Evolutionary conservation across 2,797 vertebrate genomes (phyloP), one percentile per base, ranked within the genome.

Genomic region (Cirrhinus mrigala): DNA sequence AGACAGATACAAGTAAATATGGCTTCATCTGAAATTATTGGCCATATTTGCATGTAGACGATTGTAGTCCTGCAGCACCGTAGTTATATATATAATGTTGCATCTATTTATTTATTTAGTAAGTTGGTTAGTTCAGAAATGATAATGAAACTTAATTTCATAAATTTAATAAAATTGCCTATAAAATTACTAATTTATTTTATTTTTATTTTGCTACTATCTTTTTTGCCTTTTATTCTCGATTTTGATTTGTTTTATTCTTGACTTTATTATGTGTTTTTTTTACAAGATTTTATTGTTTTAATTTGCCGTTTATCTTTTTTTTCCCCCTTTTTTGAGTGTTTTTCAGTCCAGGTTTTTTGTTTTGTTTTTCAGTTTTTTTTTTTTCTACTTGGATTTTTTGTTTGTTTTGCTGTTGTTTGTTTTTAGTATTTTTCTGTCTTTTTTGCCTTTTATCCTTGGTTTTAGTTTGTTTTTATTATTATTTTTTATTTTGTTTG

Each of bases 1-100:
- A 87, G 92, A 94, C 89, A 93, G 93, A 88, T 94, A 95, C 92
- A 96, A 93, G 95, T 96, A 85, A 84, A 75, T 33, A 7, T 46
- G 20, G 11, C 68, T 85, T 64, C 15, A 50, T 50, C 52, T n/a
- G 48, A n/a, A 46, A 48, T n/a, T 40, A 66, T 33, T 9, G 7
- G 27, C 6, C 62, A 27, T 14, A 64, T 29, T 16, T 16, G 27
- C 14, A 64, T 64, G 6, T 64, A 16, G 6, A 29, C 14, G 8
- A 64, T 64, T 29, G 16, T 64, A 27, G 40, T 22, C 56, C 27
- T 58, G 33, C 50, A 37, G 60, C 66, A 37, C 40, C 20, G n/a
- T 33, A 15, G 11, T n/a, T 37, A n/a, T 15, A 79, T 15, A 79
- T 78, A 40, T 79, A 6, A 27, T 78, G 22, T 78, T 40, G 27